Evolutionary conservation across 35 echinoderm and acorn worm species (phyloP).

Genomic region (Apostichopus californicus): DNA sequence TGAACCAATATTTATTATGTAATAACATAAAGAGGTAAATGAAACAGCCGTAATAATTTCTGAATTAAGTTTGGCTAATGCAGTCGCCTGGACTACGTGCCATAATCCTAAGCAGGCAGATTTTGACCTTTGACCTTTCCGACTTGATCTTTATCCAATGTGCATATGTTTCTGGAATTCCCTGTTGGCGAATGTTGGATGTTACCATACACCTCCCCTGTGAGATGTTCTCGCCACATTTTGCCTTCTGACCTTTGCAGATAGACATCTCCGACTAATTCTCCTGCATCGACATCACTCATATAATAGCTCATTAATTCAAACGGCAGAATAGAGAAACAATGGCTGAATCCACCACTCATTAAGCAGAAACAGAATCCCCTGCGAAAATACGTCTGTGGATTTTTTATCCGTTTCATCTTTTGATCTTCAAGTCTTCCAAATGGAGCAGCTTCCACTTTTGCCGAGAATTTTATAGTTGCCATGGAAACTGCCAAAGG

Average conservation of each 20-base stretch:
- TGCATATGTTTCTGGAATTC: not conserved
- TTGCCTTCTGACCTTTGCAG: not conserved
- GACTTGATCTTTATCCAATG: not conserved
- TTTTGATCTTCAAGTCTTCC: not conserved
- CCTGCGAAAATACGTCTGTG: not conserved
- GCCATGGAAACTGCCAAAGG: constrained; percentile 45
- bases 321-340: too few relatives aligned
- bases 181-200: not conserved
- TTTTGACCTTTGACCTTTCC: not conserved
- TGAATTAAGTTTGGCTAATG: too few relatives aligned
- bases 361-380: too few relatives aligned
- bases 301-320: not conserved
- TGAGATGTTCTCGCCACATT: not conserved
- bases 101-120: too few relatives aligned
- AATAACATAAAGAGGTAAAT: too few relatives aligned
- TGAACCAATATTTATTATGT: too few relatives aligned
- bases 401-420: not conserved
- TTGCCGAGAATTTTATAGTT: not conserved
- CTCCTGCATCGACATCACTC: not conserved
- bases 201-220: not conserved
- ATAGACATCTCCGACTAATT: not conserved
- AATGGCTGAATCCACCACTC: too few relatives aligned
- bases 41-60: too few relatives aligned
- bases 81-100: too few relatives aligned
- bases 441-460: not conserved